Evolutionary conservation across 2,888 invertebrate species (phyloP).

Genomic region (Masnerella sp.): DNA sequence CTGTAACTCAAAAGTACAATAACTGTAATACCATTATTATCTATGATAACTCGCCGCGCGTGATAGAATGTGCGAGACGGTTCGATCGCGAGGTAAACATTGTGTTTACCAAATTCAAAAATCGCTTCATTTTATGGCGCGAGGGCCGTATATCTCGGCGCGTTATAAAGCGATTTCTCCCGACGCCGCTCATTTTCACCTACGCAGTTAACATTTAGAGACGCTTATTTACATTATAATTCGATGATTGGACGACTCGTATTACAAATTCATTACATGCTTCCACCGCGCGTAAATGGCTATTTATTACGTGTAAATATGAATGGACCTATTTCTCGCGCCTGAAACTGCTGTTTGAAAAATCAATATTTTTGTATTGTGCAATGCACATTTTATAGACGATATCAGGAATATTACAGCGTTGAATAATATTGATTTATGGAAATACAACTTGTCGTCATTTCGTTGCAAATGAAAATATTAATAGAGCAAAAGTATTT

Average conservation of each 20-base stretch:
- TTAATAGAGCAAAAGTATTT: not conserved
- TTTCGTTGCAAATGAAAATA: not conserved
- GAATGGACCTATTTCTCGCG: not conserved
- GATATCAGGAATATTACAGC: no score
- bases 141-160: no score
- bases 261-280: not conserved
- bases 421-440: conserved; percentile 9
- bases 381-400: no score
- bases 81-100: not conserved
- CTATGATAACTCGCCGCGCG: not conserved
- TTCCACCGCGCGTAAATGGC: conserved; percentile 2
- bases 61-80: not conserved
- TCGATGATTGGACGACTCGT: conserved; percentile 1
- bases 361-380: no score
- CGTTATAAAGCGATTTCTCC: no score
- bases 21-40: conserved; percentile 11
- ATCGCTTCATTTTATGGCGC: not conserved
- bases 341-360: no score
- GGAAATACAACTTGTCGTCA: not conserved
- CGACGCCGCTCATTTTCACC: not conserved
- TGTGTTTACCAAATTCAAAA: not conserved
- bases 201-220: conserved; percentile 3
- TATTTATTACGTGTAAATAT: conserved; percentile 3
- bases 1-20: conserved; percentile 8
- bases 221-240: conserved; percentile 1